These are phyloP conservation scores for Rhamphomyia laevipes DNA, from an alignment of 2,888 invertebrate genomes.

Conservation along the genomic window DNA sequence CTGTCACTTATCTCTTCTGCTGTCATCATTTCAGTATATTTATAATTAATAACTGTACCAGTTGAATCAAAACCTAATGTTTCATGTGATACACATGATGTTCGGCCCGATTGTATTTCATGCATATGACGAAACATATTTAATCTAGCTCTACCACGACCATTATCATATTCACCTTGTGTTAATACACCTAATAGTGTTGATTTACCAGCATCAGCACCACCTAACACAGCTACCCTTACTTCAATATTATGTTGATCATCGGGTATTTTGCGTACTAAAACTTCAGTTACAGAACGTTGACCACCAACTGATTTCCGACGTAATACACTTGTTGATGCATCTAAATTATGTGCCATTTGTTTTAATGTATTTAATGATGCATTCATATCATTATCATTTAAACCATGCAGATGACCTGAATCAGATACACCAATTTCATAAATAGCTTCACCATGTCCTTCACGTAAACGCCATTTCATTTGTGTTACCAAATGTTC, in stretches of 20 bases:
- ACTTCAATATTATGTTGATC: constrained; percentile 83
- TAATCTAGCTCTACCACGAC: constrained; percentile 82
- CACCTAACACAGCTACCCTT: constrained; percentile 85
- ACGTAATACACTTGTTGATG: constrained; percentile 63
- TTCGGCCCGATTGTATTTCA: constrained; percentile 87
- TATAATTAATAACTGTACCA: constrained; percentile 80
- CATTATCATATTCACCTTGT: constrained; percentile 92
- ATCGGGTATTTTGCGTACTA: constrained; percentile 79
- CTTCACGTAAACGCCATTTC: constrained; percentile 95
- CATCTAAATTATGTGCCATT: constrained; percentile 83
- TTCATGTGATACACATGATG: constrained; percentile 92
- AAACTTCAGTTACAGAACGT: constrained; percentile 71
- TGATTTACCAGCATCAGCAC: constrained; percentile 95
- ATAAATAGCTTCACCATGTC: constrained; percentile 95
- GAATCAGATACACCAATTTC: constrained; percentile 91
- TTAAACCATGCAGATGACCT: constrained; percentile 75
- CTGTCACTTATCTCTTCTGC: constrained; percentile 89
- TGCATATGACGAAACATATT: constrained; percentile 94
- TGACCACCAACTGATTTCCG: constrained; percentile 45
- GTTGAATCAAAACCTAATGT: constrained; percentile 88
- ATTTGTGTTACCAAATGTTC: constrained; percentile 97
- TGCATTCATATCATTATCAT: constrained; percentile 69
- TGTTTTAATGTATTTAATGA: constrained; percentile 73
- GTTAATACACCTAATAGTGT: constrained; percentile 92
- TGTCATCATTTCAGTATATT: constrained; percentile 77